Conservation (phyloP, 2,888 invertebrate species). For the Tenthredo amoena region DNA sequence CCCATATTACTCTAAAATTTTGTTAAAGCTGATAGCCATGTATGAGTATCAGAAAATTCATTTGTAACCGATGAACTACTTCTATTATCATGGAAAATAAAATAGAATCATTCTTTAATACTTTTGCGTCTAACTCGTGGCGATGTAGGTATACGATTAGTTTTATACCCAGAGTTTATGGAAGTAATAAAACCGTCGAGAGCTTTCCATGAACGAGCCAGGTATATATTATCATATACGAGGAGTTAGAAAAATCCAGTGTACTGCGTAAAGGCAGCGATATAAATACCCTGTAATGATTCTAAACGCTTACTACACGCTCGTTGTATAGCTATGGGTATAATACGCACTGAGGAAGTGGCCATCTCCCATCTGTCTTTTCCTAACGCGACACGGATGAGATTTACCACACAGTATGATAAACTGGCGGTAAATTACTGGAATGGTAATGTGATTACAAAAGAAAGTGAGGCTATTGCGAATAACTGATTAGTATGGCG, state of each 20-base stretch:
- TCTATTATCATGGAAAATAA: background rate
- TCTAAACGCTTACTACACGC: conserved; percentile 8
- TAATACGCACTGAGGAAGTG: background rate
- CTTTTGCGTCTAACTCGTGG: background rate
- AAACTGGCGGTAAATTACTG: conserved; percentile 12
- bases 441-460: conserved; percentile 21
- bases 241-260: background rate
- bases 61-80: background rate
- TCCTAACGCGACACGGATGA: background rate
- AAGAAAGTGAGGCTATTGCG: conserved; percentile 6
- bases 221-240: background rate
- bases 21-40: background rate
- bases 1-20: background rate
- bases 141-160: background rate
- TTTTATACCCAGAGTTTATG: background rate
- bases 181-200: conserved; percentile 32
- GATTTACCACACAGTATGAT: conserved; percentile 30
- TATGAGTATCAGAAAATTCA: background rate
- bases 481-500: background rate
- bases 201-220: background rate
- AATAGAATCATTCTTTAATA: background rate
- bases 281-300: conserved; percentile 30
- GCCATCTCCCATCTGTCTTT: conserved; percentile 51
- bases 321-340: background rate
- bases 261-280: background rate